Evolutionary conservation across 2,888 invertebrate genomes (phyloP).

Genomic region (Lithophane ornitopus): DNA sequence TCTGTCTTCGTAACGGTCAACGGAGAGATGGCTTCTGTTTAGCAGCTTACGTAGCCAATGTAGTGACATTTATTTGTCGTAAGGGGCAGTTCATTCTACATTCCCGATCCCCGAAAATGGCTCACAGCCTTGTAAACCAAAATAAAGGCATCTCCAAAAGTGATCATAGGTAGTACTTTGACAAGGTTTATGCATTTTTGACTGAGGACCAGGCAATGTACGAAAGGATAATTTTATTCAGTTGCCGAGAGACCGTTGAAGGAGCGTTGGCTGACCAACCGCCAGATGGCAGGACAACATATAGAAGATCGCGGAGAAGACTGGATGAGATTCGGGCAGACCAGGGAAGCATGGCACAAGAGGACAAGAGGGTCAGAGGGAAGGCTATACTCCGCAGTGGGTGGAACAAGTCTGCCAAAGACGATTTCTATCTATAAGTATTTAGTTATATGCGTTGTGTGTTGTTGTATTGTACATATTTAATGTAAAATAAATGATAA

Average conservation of each 20-base stretch:
- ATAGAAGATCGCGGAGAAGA: background rate
- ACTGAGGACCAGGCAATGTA: background rate
- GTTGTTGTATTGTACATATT: no score
- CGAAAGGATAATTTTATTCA: background rate
- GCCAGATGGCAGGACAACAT: background rate
- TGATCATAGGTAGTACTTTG: background rate
- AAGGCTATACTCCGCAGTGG: background rate
- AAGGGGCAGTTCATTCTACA: background rate
- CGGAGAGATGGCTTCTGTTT: background rate
- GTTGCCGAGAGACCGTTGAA: no score
- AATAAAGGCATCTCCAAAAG: background rate
- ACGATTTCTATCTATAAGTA: background rate
- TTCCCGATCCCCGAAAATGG: background rate
- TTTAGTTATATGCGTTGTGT: background rate
- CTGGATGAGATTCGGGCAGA: background rate
- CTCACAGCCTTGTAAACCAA: background rate
- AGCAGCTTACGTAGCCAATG: background rate
- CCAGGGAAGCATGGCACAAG: background rate
- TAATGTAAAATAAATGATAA: no score
- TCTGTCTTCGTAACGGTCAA: slow-evolving; percentile 10
- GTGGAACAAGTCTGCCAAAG: no score
- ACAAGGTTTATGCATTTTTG: background rate
- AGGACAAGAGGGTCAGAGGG: no score
- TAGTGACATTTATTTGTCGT: background rate
- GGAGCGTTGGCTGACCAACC: background rate